phyloP scores from a whole-genome alignment of 2,797 vertebrate genomes.

The Hippopotamyrus pictus region DNA sequence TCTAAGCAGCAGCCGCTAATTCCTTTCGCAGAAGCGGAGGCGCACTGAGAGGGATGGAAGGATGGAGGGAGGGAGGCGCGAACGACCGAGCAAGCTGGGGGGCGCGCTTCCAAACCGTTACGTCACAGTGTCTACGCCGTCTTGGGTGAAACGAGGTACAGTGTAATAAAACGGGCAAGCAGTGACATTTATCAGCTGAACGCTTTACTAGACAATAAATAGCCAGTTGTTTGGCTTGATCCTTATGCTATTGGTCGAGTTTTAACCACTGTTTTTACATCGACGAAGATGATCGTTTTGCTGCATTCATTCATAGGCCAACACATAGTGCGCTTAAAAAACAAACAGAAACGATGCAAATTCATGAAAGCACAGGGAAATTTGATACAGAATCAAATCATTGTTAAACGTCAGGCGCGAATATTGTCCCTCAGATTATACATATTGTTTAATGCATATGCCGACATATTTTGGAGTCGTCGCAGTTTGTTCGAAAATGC shows the following conservation, averaged over 20 bases:
- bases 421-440: not conserved
- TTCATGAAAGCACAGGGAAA: not conserved
- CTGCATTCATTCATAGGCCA: not conserved
- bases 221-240: not conserved
- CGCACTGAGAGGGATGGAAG: slow-evolving; percentile 5
- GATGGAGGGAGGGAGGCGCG: slow-evolving; percentile 22
- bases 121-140: slow-evolving; percentile 30
- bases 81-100: not conserved
- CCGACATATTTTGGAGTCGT: not conserved
- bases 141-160: slow-evolving; percentile 14
- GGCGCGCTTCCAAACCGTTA: slow-evolving; percentile 27
- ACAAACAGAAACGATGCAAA: not conserved
- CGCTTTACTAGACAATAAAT: not conserved
- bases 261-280: not conserved
- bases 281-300: not conserved
- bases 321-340: not conserved
- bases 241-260: not conserved
- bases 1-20: slow-evolving; percentile 30
- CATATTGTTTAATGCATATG: not conserved
- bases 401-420: not conserved
- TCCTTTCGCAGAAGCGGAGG: slow-evolving; percentile 28
- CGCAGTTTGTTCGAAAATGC: not conserved
- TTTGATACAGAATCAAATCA: not conserved
- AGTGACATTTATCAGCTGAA: slow-evolving; percentile 4
- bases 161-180: not conserved